Evolutionary conservation across 2,113 vertebrate species (phyloP).

Genomic region (Canis aureus): DNA sequence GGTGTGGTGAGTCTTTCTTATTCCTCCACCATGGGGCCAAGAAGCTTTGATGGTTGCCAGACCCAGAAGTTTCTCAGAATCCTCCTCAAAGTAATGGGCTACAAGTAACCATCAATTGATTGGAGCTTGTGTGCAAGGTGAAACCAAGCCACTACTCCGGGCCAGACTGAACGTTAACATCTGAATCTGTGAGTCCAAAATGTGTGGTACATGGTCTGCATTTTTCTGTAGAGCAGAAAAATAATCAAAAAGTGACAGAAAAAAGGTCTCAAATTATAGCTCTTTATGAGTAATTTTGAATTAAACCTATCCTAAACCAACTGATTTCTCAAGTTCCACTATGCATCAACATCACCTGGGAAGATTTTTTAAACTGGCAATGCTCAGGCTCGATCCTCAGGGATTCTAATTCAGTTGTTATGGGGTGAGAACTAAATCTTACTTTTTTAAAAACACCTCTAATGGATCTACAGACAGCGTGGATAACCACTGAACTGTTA

Average conservation of each 20-base stretch:
- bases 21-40: not conserved
- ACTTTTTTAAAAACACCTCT: not conserved
- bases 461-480: not conserved
- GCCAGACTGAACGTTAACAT: not conserved
- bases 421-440: not conserved
- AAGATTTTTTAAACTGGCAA: not conserved
- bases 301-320: slow-evolving; percentile 26
- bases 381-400: not conserved
- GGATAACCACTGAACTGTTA: not conserved
- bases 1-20: not conserved
- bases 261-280: not conserved
- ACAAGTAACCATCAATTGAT: not conserved
- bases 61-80: not conserved
- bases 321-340: not conserved
- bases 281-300: not conserved
- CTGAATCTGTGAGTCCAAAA: not conserved
- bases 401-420: not conserved
- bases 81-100: not conserved
- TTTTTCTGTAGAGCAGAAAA: not conserved
- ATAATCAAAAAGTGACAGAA: not conserved
- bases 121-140: not conserved
- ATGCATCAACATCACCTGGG: not conserved
- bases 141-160: not conserved
- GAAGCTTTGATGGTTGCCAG: not conserved
- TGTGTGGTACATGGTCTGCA: not conserved